Evolutionary conservation across 2,113 vertebrate genomes (phyloP), one percentile per base, ranked within the genome.

Genomic region (Syngnathus floridae): DNA sequence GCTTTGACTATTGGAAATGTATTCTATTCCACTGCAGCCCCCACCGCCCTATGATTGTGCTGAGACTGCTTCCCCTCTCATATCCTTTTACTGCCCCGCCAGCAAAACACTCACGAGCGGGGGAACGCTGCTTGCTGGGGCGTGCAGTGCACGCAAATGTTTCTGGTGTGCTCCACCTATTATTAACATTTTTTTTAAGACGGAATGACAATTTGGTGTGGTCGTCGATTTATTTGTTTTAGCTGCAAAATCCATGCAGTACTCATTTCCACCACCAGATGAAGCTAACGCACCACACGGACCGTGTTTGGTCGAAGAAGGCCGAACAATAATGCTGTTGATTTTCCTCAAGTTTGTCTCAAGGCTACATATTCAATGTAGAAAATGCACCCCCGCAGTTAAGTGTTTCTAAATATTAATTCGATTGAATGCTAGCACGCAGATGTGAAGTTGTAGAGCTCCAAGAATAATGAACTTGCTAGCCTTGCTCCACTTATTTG

Each of bases 1-100:
- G 26, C 26, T 11, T 54, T 54, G 10, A 54, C 31, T 70, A 64
- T 57, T 75, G 74, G 52, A 82, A 69, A 87, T 87, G 10, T 82
- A 79, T 81, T 85, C 73, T 66, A 67, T 72, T 82, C 73, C 45
- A 26, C 69, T 67, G 65, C 77, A 60, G 67, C 67, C 49, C 59
- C 62, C 64, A 40, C 55, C 26, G 8, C 43, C 49, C 67, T 65
- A 70, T 65, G 65, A 77, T 88, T 87, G 75, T 85, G 85, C 87
- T 87, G 87, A 87, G 77, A 49, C 76, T 65, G 84, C 85, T 81
- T 75, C 76, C 31, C 60, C 73, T 78, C 69, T 74, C 67, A 74
- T 83, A 77, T 81, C 71, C 72, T 79, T 82, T 86, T 86, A 86
- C 78, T 86, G 87, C 85, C 73, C 64, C 66, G 70, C 72, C 80